Evolutionary conservation across 92 coral and sea anemone genomes (phyloP).

Genomic region (Porites evermanni): DNA sequence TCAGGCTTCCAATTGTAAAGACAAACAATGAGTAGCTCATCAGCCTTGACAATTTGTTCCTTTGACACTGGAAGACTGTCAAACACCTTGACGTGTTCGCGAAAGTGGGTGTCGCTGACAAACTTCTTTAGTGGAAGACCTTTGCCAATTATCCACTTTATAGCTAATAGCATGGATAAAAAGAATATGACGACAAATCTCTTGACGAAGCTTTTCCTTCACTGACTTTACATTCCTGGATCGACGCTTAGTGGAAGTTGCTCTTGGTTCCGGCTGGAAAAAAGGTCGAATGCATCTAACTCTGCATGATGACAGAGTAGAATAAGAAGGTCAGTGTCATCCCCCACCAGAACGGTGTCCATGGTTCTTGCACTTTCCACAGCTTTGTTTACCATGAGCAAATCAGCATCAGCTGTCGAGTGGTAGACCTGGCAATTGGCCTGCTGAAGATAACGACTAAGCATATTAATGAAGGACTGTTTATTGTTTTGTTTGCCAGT

Average conservation of each 20-base stretch:
- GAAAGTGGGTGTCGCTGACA: background rate
- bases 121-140: conserved; percentile 57
- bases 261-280: no score
- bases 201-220: no score
- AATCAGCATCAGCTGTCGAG: conserved; percentile 59
- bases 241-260: no score
- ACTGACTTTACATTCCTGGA: no score
- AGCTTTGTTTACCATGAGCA: conserved; percentile 41
- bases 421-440: background rate
- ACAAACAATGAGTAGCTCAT: conserved; percentile 47
- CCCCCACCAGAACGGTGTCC: no score
- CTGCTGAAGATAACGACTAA: conserved; percentile 12
- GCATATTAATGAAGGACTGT: conserved; percentile 48
- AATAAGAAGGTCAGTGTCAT: no score
- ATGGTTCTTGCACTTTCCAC: conserved; percentile 20
- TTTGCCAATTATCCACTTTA: conserved; percentile 55
- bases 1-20: conserved; percentile 49
- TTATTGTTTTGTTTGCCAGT: conserved; percentile 52
- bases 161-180: background rate
- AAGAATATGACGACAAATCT: no score
- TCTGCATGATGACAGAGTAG: no score
- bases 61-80: conserved; percentile 8
- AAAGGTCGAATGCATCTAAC: no score
- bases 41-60: conserved; percentile 6
- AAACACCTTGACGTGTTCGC: conserved; percentile 27